These are phyloP conservation scores for Mythimna albipuncta DNA, from an alignment of 2,888 invertebrate genomes.

Conservation along the genomic window DNA sequence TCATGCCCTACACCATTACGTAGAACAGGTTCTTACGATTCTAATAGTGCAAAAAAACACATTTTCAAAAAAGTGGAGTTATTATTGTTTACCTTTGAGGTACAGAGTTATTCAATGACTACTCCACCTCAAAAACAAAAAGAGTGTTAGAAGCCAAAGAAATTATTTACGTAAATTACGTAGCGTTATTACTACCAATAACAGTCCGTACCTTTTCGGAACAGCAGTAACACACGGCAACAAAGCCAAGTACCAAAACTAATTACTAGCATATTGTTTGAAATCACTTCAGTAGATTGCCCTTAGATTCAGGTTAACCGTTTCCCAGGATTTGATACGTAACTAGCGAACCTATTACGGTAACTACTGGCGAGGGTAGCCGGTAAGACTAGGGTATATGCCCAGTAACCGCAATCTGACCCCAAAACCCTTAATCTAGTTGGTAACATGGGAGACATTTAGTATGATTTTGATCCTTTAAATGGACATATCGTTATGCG, in stretches of 20 bases:
- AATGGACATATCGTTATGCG: conserved; percentile 5
- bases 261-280: conserved; percentile 47
- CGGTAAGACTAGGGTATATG: conserved; percentile 33
- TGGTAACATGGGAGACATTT: conserved; percentile 35
- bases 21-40: too few relatives aligned
- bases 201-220: not conserved
- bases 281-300: conserved; percentile 50
- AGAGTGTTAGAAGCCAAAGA: not conserved
- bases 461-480: conserved; percentile 41
- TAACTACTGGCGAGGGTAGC: conserved; percentile 40
- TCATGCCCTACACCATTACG: too few relatives aligned
- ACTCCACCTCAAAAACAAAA: not conserved
- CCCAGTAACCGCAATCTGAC: conserved; percentile 46
- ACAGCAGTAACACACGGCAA: conserved; percentile 6
- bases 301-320: conserved; percentile 50
- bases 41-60: too few relatives aligned
- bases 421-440: conserved; percentile 47
- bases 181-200: not conserved
- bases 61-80: too few relatives aligned
- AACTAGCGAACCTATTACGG: conserved; percentile 41
- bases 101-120: too few relatives aligned
- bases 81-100: too few relatives aligned
- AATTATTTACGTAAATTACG: not conserved
- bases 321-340: conserved; percentile 46
- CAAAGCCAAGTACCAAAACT: conserved; percentile 33